Percentiles rank a stretch among this genome's conserved stretches.
Evolutionary conservation across 1,140 invertebrate species (phyloP).

Genomic region (Sycobia sp.): DNA sequence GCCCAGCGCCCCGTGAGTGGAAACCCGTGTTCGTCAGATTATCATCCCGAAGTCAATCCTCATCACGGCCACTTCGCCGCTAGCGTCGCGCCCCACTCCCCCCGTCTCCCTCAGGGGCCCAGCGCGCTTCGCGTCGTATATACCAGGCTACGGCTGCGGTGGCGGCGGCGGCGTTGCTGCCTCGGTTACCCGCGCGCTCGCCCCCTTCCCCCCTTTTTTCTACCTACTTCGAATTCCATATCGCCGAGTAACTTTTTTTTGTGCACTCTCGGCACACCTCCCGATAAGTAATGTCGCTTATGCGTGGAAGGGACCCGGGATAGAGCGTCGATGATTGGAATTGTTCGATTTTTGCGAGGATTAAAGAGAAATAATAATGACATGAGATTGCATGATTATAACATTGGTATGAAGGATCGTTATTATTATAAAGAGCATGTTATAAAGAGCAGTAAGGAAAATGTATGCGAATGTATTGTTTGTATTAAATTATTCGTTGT

Average conservation of each 20-base stretch:
- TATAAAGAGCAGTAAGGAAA: too few species aligned
- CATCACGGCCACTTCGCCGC: constrained; percentile 48
- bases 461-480: too few species aligned
- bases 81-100: constrained; percentile 4
- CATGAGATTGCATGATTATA: too few species aligned
- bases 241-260: too few species aligned
- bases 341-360: too few species aligned
- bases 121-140: background rate
- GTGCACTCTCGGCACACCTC: constrained; percentile 3
- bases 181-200: background rate
- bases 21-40: constrained; percentile 61
- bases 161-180: too few species aligned
- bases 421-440: too few species aligned
- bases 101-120: background rate
- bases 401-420: too few species aligned
- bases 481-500: too few species aligned
- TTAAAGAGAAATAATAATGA: too few species aligned
- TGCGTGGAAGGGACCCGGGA: constrained; percentile 9
- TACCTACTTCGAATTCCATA: constrained; percentile 11
- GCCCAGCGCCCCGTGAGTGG: constrained; percentile 47
- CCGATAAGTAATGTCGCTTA: constrained; percentile 17
- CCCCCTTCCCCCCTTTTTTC: constrained; percentile 16
- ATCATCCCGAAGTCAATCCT: constrained; percentile 60
- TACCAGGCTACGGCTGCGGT: too few species aligned
- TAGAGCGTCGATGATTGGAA: too few species aligned